Conservation (phyloP, 2,888 invertebrate species). For the Andrena bicolor region DNA sequence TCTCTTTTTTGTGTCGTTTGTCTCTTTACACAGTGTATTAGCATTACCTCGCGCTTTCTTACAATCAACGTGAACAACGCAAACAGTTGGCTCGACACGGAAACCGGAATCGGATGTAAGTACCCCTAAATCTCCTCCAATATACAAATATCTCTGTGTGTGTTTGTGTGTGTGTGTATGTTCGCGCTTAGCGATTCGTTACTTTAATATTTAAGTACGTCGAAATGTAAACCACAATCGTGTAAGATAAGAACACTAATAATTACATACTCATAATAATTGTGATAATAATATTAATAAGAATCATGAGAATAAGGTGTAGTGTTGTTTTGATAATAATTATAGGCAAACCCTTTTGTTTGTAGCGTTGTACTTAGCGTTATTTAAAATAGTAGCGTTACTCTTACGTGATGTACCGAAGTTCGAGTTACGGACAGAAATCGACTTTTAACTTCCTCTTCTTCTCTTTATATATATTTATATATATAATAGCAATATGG, state of each 20-base stretch:
- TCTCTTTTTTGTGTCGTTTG: neutral
- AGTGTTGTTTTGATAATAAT: conserved; percentile 69
- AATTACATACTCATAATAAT: conserved; percentile 51
- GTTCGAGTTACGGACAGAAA: conserved; percentile 83
- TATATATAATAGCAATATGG: conserved; percentile 81
- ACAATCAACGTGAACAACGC: conserved; percentile 62
- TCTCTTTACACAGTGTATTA: neutral
- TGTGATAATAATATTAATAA: conserved; percentile 70
- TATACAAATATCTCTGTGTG: conserved; percentile 77
- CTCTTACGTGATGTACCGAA: conserved; percentile 74
- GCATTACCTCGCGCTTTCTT: conserved; percentile 53
- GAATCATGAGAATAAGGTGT: conserved; percentile 73
- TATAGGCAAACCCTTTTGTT: conserved; percentile 78
- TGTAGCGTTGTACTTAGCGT: conserved; percentile 83
- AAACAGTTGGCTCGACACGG: conserved; percentile 68
- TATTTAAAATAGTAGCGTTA: conserved; percentile 84
- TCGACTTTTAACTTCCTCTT: conserved; percentile 77
- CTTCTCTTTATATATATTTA: conserved; percentile 70
- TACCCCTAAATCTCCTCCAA: conserved; percentile 77
- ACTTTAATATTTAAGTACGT: conserved; percentile 73
- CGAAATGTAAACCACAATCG: conserved; percentile 69
- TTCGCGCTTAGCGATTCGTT: conserved; percentile 51
- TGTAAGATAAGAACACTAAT: conserved; percentile 64
- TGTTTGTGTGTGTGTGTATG: neutral
- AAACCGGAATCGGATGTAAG: conserved; percentile 74